phyloP scores from a whole-genome alignment of 2,888 invertebrate species.

The Nephrotoma appendiculata region DNA sequence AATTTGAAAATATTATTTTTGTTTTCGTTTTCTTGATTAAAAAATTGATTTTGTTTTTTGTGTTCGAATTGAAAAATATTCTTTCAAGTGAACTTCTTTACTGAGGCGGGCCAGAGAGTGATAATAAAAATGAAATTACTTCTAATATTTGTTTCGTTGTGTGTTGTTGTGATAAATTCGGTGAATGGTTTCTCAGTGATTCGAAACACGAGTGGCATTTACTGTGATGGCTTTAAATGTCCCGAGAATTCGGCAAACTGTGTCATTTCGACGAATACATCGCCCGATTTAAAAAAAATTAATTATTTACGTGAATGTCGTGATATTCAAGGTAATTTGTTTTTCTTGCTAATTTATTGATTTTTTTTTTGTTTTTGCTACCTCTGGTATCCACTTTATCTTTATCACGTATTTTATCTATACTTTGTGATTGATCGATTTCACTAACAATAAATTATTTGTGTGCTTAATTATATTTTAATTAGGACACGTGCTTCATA shows the following conservation, averaged over 20 bases:
- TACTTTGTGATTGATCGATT: neutral
- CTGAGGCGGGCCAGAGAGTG: neutral
- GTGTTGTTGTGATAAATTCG: neutral
- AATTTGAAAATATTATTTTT: neutral
- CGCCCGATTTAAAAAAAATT: neutral
- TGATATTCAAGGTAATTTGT: neutral
- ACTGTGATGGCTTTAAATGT: neutral
- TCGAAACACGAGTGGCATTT: neutral
- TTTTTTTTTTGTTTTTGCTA: neutral
- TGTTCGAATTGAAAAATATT: neutral
- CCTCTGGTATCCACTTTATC: neutral
- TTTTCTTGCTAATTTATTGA: neutral
- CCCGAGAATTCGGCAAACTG: neutral
- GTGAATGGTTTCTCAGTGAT: neutral
- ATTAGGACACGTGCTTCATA: neutral
- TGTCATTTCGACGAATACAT: neutral
- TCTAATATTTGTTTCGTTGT: neutral
- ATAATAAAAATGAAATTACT: neutral
- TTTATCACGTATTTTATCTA: neutral
- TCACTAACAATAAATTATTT: no score
- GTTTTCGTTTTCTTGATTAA: neutral
- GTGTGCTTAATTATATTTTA: neutral
- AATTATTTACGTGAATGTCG: neutral
- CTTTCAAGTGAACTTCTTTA: neutral
- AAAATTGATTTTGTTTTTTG: neutral